A percentile compares a stretch with the other conserved stretches of the same genome.
phyloP scores from a whole-genome alignment of 2,113 vertebrate species.

The Trematomus loennbergii region DNA sequence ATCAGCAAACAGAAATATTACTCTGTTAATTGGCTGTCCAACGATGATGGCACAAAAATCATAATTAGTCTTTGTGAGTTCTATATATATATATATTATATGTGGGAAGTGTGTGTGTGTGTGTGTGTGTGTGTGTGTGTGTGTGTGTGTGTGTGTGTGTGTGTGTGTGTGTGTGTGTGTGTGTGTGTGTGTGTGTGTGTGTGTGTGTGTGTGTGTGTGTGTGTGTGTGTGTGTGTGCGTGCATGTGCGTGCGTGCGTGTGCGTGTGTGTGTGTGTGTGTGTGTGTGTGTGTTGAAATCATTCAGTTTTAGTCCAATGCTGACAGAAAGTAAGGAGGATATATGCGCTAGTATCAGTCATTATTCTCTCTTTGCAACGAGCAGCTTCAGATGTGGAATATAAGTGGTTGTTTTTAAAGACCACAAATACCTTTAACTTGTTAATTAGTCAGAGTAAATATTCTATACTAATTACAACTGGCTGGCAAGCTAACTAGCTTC shows the following conservation, averaged over 20 bases:
- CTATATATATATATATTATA: too few species aligned
- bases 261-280: too few species aligned
- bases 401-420: neutral
- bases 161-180: slow-evolving; percentile 1
- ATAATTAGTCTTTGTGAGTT: slow-evolving; percentile 43
- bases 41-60: slow-evolving; percentile 39
- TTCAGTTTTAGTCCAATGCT: neutral
- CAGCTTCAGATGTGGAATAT: too few species aligned
- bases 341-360: too few species aligned
- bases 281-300: too few species aligned
- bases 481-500: too few species aligned
- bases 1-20: slow-evolving; percentile 45
- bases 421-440: neutral
- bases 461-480: neutral
- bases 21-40: slow-evolving; percentile 64
- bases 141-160: neutral
- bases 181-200: too few species aligned
- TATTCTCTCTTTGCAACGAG: neutral
- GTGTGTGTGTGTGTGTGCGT: too few species aligned
- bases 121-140: neutral
- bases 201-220: too few species aligned
- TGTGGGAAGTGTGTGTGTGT: slow-evolving; percentile 38
- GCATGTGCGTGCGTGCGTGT: too few species aligned
- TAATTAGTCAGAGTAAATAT: neutral
- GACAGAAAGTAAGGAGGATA: neutral